Base-by-base conservation (phyloP, 2,888 invertebrate species). In the Myopa tessellatipennis region DNA sequence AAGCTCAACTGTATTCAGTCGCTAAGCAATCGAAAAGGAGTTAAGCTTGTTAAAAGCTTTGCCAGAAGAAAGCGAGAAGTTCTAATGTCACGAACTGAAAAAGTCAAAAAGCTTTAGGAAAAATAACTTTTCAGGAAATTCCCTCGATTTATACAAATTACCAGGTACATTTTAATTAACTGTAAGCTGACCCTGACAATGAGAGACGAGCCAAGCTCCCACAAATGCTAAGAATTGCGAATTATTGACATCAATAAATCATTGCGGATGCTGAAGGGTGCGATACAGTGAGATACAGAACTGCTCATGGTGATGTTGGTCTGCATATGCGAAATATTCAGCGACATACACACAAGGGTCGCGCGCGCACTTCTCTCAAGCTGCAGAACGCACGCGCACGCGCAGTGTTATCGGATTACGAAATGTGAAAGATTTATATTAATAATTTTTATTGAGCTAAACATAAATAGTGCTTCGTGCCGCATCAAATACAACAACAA, bases 391-490 rank as follows among this genome's bases (percentile, higher is more conserved):
- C 40, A 65, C 74, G 83, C 83, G 84, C 86, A 85, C 85, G 86
- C 85, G 83, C 85, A 85, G 70, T 77, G 63, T 65, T 78, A 77
- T 77, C 84, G 82, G 81, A 85, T 85, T 85, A 84, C 80, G 85
- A 85, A 85, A 85, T 86, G 86, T 85, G 85, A 85, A 85, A 83
- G 85, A 86, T 86, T 85, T 85, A 86, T 85, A 86, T 85, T 86
- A 85, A 86, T 85, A 86, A 85, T 84, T 86, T 85, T 85, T 86
- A 83, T 83, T 85, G 83, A 85, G 86, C 83, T 85, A 83, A 83
- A 84, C 85, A 86, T 86, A 85, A 85, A 86, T 84, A 77, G 83
- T 63, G 69, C 68, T 67, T 69, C 68, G 72, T 77, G 68, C 52
- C 79, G 77, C 77, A 75, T 8, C 81, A 81, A 85, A 83, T 82